A percentile compares a stretch with the other conserved stretches of the same genome.
phyloP scores from a whole-genome alignment of 2,888 invertebrate genomes.

The Plebejus argus region DNA sequence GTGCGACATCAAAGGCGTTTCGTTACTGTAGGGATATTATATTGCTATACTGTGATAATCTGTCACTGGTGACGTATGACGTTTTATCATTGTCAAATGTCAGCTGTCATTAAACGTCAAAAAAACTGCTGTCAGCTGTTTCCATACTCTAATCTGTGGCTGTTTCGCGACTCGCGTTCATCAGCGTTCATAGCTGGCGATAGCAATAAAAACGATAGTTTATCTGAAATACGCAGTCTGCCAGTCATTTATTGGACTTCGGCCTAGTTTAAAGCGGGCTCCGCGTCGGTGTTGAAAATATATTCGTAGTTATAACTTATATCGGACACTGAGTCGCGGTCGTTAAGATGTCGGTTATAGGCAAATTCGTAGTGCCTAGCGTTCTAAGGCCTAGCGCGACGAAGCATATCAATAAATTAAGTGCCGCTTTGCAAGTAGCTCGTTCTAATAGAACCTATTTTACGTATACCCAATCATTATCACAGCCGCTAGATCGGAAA shows the following conservation, averaged over 20 bases:
- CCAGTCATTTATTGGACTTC: slow-evolving; percentile 18
- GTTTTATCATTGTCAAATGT: neutral
- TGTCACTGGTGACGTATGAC: neutral
- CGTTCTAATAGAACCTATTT: slow-evolving; percentile 83
- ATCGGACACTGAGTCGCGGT: neutral
- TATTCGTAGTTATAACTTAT: slow-evolving; percentile 14
- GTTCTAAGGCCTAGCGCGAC: slow-evolving; percentile 60
- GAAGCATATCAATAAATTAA: slow-evolving; percentile 59
- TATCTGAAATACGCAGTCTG: slow-evolving; percentile 1
- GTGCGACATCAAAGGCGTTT: too few species aligned
- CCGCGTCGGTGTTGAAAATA: neutral
- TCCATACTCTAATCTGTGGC: too few species aligned
- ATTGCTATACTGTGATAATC: too few species aligned
- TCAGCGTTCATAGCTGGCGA: too few species aligned
- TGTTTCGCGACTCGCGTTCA: too few species aligned
- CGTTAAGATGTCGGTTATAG: slow-evolving; percentile 61
- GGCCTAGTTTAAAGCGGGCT: neutral
- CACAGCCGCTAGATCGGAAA: slow-evolving; percentile 87
- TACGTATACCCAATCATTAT: slow-evolving; percentile 89
- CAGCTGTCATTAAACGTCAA: neutral
- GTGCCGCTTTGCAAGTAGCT: slow-evolving; percentile 56
- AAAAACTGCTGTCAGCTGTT: neutral
- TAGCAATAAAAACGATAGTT: neutral
- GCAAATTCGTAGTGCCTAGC: slow-evolving; percentile 62
- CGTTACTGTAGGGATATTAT: too few species aligned